Evolutionary conservation across 2,888 invertebrate genomes (phyloP).

Genomic region (Eupithecia inturbata): DNA sequence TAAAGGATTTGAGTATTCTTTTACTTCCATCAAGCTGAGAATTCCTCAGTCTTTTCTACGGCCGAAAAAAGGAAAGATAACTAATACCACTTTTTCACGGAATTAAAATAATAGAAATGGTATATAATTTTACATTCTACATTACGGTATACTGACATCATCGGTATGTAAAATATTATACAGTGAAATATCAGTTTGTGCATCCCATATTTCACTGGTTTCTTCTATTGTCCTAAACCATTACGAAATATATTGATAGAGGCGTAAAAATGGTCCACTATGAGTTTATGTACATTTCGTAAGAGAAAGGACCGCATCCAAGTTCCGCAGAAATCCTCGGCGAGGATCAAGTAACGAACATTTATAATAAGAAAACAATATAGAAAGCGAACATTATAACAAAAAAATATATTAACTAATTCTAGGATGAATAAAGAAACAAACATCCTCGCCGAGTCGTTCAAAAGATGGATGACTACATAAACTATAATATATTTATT

Average conservation of each 20-base stretch:
- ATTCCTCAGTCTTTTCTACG: slow-evolving; percentile 81
- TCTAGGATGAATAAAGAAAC: slow-evolving; percentile 68
- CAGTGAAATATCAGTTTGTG: slow-evolving; percentile 64
- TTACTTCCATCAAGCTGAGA: slow-evolving; percentile 59
- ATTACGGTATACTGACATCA: slow-evolving; percentile 78
- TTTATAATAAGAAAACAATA: slow-evolving; percentile 70
- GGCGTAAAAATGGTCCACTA: slow-evolving; percentile 30
- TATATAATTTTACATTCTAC: slow-evolving; percentile 68
- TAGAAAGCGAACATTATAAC: slow-evolving; percentile 66
- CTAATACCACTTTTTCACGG: slow-evolving; percentile 56
- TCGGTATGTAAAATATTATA: slow-evolving; percentile 81
- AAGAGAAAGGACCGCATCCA: slow-evolving; percentile 56
- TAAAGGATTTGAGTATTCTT: slow-evolving; percentile 76
- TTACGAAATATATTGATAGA: slow-evolving; percentile 59
- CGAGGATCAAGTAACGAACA: slow-evolving; percentile 60
- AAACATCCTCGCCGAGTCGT: slow-evolving; percentile 62
- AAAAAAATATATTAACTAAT: slow-evolving; percentile 77
- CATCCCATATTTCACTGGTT: slow-evolving; percentile 58
- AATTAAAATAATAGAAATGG: slow-evolving; percentile 63
- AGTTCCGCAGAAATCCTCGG: slow-evolving; percentile 56
- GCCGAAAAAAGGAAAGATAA: slow-evolving; percentile 67
- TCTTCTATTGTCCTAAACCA: slow-evolving; percentile 49
- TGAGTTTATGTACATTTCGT: slow-evolving; percentile 56
- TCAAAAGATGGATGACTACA: slow-evolving; percentile 55
- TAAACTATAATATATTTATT: slow-evolving; percentile 59